Conservation (phyloP, 2,113 vertebrate species). For the Promerops cafer region DNA sequence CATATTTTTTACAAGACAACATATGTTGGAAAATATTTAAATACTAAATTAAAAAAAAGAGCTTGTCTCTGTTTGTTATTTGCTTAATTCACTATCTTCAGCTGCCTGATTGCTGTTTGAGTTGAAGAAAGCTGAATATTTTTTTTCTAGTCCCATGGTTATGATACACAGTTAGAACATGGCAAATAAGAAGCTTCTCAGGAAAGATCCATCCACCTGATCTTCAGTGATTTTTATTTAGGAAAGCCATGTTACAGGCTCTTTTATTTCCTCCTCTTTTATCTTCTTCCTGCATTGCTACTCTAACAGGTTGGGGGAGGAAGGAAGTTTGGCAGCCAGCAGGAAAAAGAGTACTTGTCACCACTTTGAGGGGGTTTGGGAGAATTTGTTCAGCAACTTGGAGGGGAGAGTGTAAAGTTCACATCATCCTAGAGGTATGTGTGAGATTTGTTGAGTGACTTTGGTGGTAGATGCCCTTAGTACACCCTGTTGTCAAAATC, state of each 20-base stretch:
- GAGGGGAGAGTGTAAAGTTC: slow-evolving; percentile 35
- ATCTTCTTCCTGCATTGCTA: background rate
- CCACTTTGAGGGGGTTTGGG: slow-evolving; percentile 31
- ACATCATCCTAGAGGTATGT: slow-evolving; percentile 13
- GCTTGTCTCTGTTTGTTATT: background rate
- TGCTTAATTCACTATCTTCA: background rate
- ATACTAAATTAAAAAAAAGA: background rate
- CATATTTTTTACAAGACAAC: background rate
- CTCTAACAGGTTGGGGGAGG: background rate
- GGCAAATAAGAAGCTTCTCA: background rate
- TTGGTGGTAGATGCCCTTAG: background rate
- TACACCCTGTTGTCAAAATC: slow-evolving; percentile 5
- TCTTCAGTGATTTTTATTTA: background rate
- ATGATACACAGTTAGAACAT: background rate
- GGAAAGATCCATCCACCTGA: background rate
- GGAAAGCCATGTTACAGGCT: background rate
- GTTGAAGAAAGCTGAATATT: background rate
- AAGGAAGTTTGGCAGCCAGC: slow-evolving; percentile 16
- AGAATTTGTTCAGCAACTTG: slow-evolving; percentile 33
- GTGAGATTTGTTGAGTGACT: slow-evolving; percentile 12
- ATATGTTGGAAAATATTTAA: background rate
- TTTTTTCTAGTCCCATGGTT: background rate
- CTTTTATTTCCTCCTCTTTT: background rate
- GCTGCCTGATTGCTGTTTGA: background rate
- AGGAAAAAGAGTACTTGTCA: slow-evolving; percentile 38